Conservation (phyloP, 2,113 vertebrate species). For the Ceyx melanurus region DNA sequence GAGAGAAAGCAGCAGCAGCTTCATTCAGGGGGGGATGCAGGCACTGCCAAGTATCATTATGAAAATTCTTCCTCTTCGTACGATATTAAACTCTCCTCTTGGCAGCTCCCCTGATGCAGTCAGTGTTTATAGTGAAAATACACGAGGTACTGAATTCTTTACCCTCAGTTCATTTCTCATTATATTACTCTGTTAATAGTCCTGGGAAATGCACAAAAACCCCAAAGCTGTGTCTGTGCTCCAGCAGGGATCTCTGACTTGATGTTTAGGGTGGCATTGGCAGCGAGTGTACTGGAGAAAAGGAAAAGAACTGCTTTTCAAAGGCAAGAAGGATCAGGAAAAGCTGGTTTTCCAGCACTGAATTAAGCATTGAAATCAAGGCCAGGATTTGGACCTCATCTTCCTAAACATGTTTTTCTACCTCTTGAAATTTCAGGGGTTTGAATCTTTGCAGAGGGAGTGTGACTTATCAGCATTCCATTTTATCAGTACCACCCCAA, state of each 20-base stretch:
- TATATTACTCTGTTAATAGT: slow-evolving; percentile 44
- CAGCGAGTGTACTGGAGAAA: background rate
- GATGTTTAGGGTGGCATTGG: background rate
- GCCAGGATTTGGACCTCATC: background rate
- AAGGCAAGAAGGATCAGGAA: background rate
- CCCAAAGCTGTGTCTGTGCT: background rate
- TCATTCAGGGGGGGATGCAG: slow-evolving; percentile 33
- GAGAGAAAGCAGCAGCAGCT: slow-evolving; percentile 25
- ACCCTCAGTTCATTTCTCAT: slow-evolving; percentile 59
- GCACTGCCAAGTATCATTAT: slow-evolving; percentile 58
- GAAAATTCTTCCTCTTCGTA: slow-evolving; percentile 62
- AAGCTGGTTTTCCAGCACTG: background rate
- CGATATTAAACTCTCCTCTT: slow-evolving; percentile 50
- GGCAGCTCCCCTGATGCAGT: slow-evolving; percentile 28
- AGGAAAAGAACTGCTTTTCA: background rate
- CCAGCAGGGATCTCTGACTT: background rate
- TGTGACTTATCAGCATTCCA: background rate
- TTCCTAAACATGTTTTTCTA: background rate
- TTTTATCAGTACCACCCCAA: background rate
- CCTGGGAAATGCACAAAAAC: slow-evolving; percentile 44
- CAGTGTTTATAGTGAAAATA: slow-evolving; percentile 60
- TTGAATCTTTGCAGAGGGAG: background rate
- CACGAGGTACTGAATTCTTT: slow-evolving; percentile 49
- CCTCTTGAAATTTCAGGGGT: background rate
- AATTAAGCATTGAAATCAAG: background rate